Evolutionary conservation across 2,888 invertebrate genomes (phyloP).

Genomic region (Hypsopygia costalis): DNA sequence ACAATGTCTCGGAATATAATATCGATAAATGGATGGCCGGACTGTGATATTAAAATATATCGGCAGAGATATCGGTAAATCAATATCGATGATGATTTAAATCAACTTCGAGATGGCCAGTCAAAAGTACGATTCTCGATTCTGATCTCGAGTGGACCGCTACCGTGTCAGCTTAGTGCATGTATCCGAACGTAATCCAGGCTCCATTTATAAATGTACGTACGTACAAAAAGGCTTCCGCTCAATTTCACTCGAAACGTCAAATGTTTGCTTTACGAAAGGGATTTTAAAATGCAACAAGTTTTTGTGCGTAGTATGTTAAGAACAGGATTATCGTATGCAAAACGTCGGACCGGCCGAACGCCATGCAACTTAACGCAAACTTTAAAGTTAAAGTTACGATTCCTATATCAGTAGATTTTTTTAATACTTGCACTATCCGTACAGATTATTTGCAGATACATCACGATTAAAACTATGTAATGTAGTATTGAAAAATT

Average conservation of each 20-base stretch:
- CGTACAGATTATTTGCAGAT: neutral
- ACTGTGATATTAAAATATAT: slow-evolving; percentile 70
- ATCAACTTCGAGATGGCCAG: slow-evolving; percentile 38
- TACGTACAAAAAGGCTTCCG: slow-evolving; percentile 55
- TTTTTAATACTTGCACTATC: slow-evolving; percentile 2
- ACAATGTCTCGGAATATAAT: slow-evolving; percentile 66
- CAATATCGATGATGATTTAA: slow-evolving; percentile 62
- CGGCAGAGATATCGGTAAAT: slow-evolving; percentile 61
- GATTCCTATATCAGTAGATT: neutral
- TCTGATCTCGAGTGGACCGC: slow-evolving; percentile 22
- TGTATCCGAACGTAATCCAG: slow-evolving; percentile 34
- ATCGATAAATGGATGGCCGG: slow-evolving; percentile 56
- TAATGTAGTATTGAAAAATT: too few species aligned
- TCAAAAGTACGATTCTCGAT: slow-evolving; percentile 30
- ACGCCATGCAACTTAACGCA: slow-evolving; percentile 34
- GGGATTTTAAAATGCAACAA: slow-evolving; percentile 77
- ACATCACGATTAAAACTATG: slow-evolving; percentile 5
- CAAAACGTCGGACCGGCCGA: slow-evolving; percentile 46
- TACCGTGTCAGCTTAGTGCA: slow-evolving; percentile 48
- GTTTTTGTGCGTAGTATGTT: slow-evolving; percentile 60
- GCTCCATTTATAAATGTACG: slow-evolving; percentile 33
- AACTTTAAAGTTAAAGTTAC: slow-evolving; percentile 26
- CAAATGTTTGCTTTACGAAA: slow-evolving; percentile 71
- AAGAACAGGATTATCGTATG: slow-evolving; percentile 63
- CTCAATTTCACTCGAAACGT: slow-evolving; percentile 72